Conservation (phyloP, 2,888 invertebrate species). For the Lasioglossum vierecki region DNA sequence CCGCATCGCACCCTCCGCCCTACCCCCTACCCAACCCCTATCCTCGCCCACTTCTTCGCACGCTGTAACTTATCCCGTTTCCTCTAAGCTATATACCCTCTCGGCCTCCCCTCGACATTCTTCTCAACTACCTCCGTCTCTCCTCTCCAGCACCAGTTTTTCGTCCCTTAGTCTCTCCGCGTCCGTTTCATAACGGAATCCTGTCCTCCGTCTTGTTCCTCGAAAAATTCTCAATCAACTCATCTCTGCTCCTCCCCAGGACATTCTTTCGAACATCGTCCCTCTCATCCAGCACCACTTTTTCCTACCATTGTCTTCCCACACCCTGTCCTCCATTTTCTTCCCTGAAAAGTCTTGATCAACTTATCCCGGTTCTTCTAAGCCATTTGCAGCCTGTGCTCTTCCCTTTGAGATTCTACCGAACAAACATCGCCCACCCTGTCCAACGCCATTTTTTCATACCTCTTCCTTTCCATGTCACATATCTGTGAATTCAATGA, state of each 20-base stretch:
- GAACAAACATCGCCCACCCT: neutral
- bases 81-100: slow-evolving; percentile 1
- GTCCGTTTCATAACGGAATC: neutral
- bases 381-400: too few relatives aligned
- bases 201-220: neutral
- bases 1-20: slow-evolving; percentile 15
- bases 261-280: neutral
- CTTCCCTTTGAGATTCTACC: neutral
- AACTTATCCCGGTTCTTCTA: neutral
- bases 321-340: neutral
- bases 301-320: neutral
- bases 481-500: too few relatives aligned
- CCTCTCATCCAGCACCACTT: neutral
- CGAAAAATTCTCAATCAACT: neutral
- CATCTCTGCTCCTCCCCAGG: neutral
- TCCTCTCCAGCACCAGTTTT: slow-evolving; percentile 5
- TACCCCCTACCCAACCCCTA: neutral
- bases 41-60: neutral
- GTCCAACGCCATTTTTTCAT: neutral
- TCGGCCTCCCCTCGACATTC: neutral
- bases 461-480: too few relatives aligned
- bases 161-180: neutral
- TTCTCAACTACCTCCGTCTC: neutral
- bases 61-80: slow-evolving; percentile 15
- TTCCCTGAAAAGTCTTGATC: neutral